Conservation (phyloP, 2,797 vertebrate species). For the Xenops minutus region DNA sequence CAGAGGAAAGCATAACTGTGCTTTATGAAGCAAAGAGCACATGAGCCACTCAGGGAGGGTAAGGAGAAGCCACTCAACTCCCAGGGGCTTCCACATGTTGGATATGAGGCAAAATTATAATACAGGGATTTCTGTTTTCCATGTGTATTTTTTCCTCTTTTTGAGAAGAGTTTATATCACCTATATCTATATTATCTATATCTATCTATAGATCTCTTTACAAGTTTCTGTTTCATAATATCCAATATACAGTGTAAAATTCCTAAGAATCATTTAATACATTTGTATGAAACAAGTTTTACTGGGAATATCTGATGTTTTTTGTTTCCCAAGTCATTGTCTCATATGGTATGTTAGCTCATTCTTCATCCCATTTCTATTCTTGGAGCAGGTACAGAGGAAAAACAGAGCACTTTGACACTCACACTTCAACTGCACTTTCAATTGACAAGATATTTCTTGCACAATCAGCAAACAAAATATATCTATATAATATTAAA, state of each 20-base stretch:
- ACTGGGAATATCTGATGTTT: neutral
- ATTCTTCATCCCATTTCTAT: neutral
- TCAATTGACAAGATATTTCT: neutral
- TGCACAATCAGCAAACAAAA: neutral
- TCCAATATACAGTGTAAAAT: neutral
- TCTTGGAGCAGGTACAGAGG: neutral
- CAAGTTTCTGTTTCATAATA: neutral
- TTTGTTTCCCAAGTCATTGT: neutral
- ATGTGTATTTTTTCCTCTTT: neutral
- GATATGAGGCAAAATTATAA: neutral
- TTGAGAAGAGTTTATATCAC: neutral
- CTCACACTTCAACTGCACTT: neutral
- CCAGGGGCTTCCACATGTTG: neutral
- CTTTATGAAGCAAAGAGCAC: neutral
- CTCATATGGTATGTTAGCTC: neutral
- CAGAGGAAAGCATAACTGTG: neutral
- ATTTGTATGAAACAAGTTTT: neutral
- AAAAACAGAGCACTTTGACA: neutral
- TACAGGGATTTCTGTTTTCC: neutral
- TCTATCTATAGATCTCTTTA: fast-evolving
- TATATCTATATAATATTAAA: neutral
- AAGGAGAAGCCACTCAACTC: neutral
- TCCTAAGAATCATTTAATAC: neutral
- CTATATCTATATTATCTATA: no score
- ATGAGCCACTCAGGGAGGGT: neutral